These are phyloP conservation scores for Calycopis cecrops DNA, from an alignment of 1,140 invertebrate species.

Conservation along the genomic window DNA sequence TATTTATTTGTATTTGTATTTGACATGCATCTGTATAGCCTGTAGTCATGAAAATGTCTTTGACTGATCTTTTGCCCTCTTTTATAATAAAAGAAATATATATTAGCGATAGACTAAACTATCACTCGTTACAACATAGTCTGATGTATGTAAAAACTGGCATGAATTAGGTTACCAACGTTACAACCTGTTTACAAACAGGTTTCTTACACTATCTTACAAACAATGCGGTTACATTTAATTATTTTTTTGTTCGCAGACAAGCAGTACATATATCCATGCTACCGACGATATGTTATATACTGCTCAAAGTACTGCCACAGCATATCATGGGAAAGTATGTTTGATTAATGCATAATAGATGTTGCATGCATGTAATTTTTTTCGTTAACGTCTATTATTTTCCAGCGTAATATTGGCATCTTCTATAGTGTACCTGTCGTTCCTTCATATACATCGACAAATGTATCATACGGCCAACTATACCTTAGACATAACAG, in stretches of 20 bases:
- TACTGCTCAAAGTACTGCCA: slow-evolving; percentile 76
- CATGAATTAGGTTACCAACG: too few species aligned
- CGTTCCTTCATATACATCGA: slow-evolving; percentile 89
- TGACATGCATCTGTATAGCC: too few species aligned
- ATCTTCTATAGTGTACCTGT: slow-evolving; percentile 88
- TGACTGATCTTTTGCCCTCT: too few species aligned
- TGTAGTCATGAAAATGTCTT: too few species aligned
- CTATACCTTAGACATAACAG: slow-evolving; percentile 94
- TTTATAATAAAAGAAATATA: too few species aligned
- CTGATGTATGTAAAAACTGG: too few species aligned
- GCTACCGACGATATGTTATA: slow-evolving; percentile 84
- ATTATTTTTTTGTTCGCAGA: slow-evolving; percentile 69
- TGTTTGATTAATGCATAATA: slow-evolving; percentile 23
- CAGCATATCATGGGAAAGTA: slow-evolving; percentile 59
- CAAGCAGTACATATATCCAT: slow-evolving; percentile 87
- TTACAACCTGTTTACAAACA: too few species aligned
- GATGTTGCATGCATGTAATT: slow-evolving; percentile 7
- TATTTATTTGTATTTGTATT: too few species aligned
- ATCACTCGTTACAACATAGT: too few species aligned
- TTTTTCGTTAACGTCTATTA: slow-evolving; percentile 8
- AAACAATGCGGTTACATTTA: not conserved
- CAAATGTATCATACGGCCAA: slow-evolving; percentile 92
- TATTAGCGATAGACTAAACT: too few species aligned
- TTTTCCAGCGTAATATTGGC: slow-evolving; percentile 80
- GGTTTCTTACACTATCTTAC: not conserved